Base-by-base conservation (phyloP, 1,140 invertebrate genomes). In the Ceratosolen solmsi region DNA sequence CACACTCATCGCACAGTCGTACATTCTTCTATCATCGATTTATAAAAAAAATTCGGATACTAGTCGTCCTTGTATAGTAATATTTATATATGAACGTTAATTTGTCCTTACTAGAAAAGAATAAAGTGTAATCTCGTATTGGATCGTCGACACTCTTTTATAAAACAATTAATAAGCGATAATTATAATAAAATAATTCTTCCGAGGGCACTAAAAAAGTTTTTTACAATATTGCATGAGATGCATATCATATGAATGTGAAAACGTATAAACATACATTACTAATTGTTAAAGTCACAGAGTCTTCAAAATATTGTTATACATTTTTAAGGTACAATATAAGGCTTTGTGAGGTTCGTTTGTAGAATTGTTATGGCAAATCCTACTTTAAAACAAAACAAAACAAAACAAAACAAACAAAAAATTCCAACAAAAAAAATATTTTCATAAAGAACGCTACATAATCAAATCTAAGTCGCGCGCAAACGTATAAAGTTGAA, bases 1-100 rank as follows among this genome's bases (percentile, higher is more conserved):
- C 46, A 22, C 36, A 7, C 46, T 70, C 36, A 27, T 72, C 51
- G 36, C 51, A 76, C 36, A 63, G 54, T 77, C 60, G 72, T 22
- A 4, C 27, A 78, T 79, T 81, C 36, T 79, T 46, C 22, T n/a
- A 78, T 77, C 70, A 79, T 58, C 27, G 68, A 15, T 79, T 22
- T 65, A 74, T 25, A 54, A 74, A 54, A 56, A 54, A 82, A 77
- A 63, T 54, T 63, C 75, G 80, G 70, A 79, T 83, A 83, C 82
- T 83, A 83, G 82, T 83, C 81, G 81, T 82, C 75, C 82, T 79
- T 83, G 70, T 83, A 83, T 51, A 82, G 75, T 81, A 81, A 78
- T 82, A 78, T 82, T 77, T 82, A 82, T n/a, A n/a, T 82, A 78
- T 73, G 51, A 54, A 60, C 46, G 76, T 83, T 83, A 83, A 79